phyloP scores from a whole-genome alignment of 2,113 vertebrate species.

The Ploceus nigricollis region DNA sequence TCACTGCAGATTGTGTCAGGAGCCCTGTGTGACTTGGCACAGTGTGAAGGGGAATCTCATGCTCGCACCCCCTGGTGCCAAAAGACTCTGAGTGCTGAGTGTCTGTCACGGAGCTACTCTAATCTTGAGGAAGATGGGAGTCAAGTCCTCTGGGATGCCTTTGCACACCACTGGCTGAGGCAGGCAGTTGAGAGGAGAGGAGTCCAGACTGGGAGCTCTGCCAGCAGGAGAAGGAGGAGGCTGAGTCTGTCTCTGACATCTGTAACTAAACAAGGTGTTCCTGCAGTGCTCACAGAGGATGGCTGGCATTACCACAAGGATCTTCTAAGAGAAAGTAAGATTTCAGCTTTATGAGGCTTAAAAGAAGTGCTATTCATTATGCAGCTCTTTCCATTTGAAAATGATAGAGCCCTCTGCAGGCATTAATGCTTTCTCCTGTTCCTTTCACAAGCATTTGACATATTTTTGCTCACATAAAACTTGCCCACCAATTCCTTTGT shows the following conservation, averaged over 20 bases:
- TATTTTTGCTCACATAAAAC: not conserved
- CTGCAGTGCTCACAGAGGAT: not conserved
- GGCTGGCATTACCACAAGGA: not conserved
- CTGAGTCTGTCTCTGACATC: not conserved
- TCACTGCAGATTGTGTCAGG: not conserved
- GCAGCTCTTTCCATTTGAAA: not conserved
- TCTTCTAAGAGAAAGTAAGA: not conserved
- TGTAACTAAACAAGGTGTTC: not conserved
- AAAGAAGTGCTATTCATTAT: not conserved
- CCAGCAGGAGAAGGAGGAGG: not conserved
- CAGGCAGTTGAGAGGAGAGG: not conserved
- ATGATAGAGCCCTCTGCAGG: not conserved
- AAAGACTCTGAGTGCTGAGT: not conserved
- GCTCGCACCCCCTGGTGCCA: fast-evolving
- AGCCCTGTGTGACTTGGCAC: not conserved
- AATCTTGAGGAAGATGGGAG: not conserved
- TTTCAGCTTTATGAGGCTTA: not conserved
- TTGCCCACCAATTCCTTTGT: not conserved
- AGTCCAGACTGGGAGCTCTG: not conserved
- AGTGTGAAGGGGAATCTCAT: not conserved
- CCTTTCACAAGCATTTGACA: not conserved
- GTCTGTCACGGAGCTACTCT: not conserved
- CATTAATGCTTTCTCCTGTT: not conserved
- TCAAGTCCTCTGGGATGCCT: not conserved
- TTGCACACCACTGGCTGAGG: not conserved